phyloP scores from a whole-genome alignment of 2,888 invertebrate genomes.

The Apotomis betuletana region DNA sequence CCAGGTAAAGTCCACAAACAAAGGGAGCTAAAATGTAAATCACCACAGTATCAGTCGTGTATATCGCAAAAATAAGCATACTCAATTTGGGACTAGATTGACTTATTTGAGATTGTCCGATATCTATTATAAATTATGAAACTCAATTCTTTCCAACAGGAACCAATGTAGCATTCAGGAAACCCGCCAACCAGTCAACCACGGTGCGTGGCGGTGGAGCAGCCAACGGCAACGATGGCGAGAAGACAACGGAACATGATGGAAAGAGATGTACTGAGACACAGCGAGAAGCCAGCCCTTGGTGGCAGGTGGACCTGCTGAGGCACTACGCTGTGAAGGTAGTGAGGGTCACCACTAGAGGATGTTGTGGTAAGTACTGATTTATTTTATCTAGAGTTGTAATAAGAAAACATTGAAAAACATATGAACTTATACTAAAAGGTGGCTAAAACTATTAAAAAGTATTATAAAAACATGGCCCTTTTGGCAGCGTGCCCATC shows the following conservation, averaged over 20 bases:
- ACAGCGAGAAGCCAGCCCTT: constrained; percentile 93
- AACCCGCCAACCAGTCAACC: constrained; percentile 95
- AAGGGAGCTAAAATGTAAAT: no score
- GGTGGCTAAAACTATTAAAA: no score
- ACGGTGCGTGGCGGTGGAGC: constrained; percentile 93
- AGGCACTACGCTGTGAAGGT: constrained; percentile 93
- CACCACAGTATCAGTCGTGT: no score
- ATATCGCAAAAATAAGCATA: no score
- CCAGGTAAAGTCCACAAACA: no score
- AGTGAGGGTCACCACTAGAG: constrained; percentile 92
- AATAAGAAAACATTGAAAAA: no score
- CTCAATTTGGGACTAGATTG: no score
- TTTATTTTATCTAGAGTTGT: background rate
- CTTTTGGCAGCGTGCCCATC: no score
- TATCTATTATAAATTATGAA: background rate
- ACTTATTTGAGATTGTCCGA: background rate
- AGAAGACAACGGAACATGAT: constrained; percentile 92
- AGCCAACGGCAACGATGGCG: constrained; percentile 94
- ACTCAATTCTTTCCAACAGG: constrained; percentile 73
- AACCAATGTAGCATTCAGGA: constrained; percentile 92
- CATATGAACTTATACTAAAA: no score
- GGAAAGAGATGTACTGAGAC: constrained; percentile 95
- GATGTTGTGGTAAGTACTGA: constrained; percentile 86
- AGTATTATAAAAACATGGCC: no score
- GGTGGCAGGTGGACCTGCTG: constrained; percentile 96